Evolutionary conservation across 2,797 vertebrate species (phyloP).

Genomic region (Buphagus erythrorhynchus): DNA sequence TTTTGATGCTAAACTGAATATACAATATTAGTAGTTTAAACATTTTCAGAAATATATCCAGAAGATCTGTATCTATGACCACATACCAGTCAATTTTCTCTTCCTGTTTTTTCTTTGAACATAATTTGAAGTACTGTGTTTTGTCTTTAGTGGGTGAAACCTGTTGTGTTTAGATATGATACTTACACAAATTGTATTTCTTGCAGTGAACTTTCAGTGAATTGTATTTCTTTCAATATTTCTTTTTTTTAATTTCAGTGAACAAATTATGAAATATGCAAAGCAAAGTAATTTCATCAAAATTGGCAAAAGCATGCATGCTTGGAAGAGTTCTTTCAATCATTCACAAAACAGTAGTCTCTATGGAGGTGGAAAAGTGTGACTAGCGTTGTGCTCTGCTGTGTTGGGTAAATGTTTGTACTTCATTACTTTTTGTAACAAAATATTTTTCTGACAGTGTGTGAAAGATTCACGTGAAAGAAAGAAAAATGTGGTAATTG

Average conservation of each 20-base stretch:
- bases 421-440: neutral
- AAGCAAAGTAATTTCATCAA: neutral
- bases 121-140: neutral
- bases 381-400: fast-evolving
- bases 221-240: neutral
- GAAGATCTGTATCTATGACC: neutral
- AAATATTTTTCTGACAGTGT: neutral
- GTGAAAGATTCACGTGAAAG: fast-evolving
- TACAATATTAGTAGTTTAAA: neutral
- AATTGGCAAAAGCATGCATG: neutral
- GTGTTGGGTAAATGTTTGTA: neutral
- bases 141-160: neutral
- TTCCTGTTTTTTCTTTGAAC: neutral
- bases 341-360: neutral
- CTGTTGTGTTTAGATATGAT: neutral
- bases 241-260: neutral
- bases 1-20: neutral
- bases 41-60: neutral
- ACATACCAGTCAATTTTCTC: neutral
- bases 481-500: neutral
- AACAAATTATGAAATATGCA: neutral
- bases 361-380: neutral
- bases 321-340: neutral
- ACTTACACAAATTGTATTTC: neutral
- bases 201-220: neutral